Evolutionary conservation across 2,888 invertebrate species (phyloP), one percentile per base, ranked within the genome.

Genomic region (Schizaphis graminum): DNA sequence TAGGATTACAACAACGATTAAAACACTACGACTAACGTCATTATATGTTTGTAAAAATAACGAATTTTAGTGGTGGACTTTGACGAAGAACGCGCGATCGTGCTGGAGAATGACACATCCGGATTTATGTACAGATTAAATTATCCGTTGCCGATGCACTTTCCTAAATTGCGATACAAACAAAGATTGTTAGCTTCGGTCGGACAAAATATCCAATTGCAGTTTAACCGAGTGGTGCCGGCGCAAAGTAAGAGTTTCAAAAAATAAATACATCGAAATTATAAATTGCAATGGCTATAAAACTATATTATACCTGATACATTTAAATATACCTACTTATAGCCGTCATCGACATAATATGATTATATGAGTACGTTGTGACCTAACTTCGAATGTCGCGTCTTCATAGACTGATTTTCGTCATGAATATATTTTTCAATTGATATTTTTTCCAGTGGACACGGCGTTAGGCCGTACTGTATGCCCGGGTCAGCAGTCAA

Each of bases 151-250:
- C 94, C 94, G 11, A 53, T 95, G 49, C 91, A 92, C n/a, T 94
- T 94, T 47, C 91, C 95, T 0, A 94, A 92, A 24, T 57, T 96
- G 92, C 95, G 96, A 94, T 97, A 96, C 95, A 96, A 96, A 21
- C 96, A 97, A 95, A 96, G 97, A 95, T 96, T 97, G 87, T 95
- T 97, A 8, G 97, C 97, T 24, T 97, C 97, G 3, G 95, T 97
- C 56, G 97, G 97, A 11, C 96, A 96, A 95, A 96, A 96, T 77
- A 96, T 97, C 94, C 96, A 96, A 49, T 95, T 97, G 86, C 96
- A 95, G 95, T 95, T 95, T 91, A 94, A 95, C 94, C 95, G 95
- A 41, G 95, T 95, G 49, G 92, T 94, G n/a, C 95, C 95, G 13
- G 95, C 95, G 1, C 89, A 94, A 88, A 94, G 95, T 95, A 94